Evolutionary conservation across 2,113 vertebrate species (phyloP).

Genomic region (Oxygymnocypris stewartii): DNA sequence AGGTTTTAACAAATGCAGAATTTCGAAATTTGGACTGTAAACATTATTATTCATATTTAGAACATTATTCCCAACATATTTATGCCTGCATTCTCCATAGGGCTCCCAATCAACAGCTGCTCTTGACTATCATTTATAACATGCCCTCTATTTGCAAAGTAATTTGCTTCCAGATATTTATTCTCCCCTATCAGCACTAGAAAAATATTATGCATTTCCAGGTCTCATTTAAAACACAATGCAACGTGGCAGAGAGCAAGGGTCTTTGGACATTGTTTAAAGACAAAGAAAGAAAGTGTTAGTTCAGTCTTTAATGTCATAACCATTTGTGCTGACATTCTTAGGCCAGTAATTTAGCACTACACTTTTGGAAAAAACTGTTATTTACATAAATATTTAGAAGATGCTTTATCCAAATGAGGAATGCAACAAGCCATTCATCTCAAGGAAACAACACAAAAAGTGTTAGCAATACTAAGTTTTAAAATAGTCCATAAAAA

Average conservation of each 20-base stretch:
- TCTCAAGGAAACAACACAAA: no score
- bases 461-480: no score
- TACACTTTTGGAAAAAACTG: background rate
- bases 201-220: constrained; percentile 1
- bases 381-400: background rate
- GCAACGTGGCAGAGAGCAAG: background rate
- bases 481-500: no score
- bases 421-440: no score
- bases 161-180: constrained; percentile 31
- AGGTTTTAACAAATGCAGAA: background rate
- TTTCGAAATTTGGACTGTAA: background rate
- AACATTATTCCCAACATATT: background rate
- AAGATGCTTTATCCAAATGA: background rate
- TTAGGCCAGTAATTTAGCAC: background rate
- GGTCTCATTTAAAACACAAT: background rate
- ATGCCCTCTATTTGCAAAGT: constrained; percentile 26
- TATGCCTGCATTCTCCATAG: background rate
- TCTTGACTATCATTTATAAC: constrained; percentile 13
- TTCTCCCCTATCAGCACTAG: background rate
- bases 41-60: background rate
- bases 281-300: background rate
- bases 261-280: constrained; percentile 7
- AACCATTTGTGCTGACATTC: background rate
- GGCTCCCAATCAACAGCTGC: background rate
- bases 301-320: background rate